Evolutionary conservation across 2,888 invertebrate genomes (phyloP).

Genomic region (Prenolepis imparis): DNA sequence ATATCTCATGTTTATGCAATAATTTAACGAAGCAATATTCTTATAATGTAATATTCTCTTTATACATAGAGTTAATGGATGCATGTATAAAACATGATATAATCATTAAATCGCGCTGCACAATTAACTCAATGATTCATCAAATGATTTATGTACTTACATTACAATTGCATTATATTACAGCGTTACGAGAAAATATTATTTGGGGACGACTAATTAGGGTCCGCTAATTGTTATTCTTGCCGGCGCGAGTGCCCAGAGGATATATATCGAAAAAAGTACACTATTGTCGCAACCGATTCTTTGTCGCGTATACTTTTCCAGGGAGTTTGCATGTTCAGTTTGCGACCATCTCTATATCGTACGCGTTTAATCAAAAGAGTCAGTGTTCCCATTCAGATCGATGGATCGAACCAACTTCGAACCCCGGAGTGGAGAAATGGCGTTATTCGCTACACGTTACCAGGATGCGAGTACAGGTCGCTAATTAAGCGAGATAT

Average conservation of each 20-base stretch:
- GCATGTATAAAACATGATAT: slow-evolving; percentile 8
- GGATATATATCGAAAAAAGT: background rate
- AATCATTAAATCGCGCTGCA: background rate
- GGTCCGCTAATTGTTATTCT: background rate
- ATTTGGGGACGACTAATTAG: background rate
- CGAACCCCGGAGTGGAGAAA: background rate
- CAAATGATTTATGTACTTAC: background rate
- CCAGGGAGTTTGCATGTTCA: no score
- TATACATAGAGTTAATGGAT: background rate
- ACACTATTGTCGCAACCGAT: background rate
- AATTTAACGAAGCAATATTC: background rate
- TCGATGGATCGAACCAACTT: slow-evolving; percentile 5
- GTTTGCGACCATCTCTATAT: background rate
- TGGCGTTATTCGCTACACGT: slow-evolving; percentile 45
- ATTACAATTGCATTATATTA: no score
- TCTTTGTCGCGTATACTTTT: background rate
- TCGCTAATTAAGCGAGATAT: slow-evolving; percentile 55
- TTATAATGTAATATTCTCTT: slow-evolving; percentile 11
- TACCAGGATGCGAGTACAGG: no score
- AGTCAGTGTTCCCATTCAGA: background rate
- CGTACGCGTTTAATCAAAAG: slow-evolving; percentile 9
- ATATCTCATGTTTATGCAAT: background rate
- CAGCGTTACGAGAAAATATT: background rate
- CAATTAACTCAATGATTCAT: slow-evolving; percentile 16
- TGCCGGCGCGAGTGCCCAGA: no score